Evolutionary conservation across 2,113 vertebrate genomes (phyloP).

Genomic region (Charina bottae): DNA sequence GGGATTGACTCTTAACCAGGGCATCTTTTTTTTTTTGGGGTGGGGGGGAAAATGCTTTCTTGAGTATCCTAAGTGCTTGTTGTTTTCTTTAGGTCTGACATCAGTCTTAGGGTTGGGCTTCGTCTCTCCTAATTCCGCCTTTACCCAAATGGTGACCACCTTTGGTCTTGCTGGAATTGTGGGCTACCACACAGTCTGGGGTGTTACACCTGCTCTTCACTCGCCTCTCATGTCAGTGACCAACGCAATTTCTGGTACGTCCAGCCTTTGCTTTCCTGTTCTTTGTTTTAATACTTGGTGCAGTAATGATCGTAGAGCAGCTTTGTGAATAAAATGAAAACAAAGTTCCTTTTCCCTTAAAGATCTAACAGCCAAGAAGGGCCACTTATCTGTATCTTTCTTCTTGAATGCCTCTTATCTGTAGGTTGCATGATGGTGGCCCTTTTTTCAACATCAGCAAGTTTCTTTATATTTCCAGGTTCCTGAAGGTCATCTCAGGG

Average conservation of each 20-base stretch:
- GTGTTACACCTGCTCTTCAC: slow-evolving; percentile 54
- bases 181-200: slow-evolving; percentile 40
- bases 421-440: neutral
- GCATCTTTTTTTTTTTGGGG: too few species aligned
- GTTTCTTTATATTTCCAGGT: neutral
- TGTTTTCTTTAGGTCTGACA: slow-evolving; percentile 50
- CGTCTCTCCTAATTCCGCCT: slow-evolving; percentile 49
- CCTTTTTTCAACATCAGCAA: neutral
- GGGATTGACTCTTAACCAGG: neutral
- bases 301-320: neutral
- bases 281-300: neutral
- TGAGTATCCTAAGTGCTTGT: neutral
- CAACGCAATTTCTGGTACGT: slow-evolving; percentile 55
- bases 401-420: neutral
- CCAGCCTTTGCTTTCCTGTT: neutral
- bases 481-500: neutral
- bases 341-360: neutral
- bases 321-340: slow-evolving; percentile 13
- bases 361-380: neutral
- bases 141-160: slow-evolving; percentile 55
- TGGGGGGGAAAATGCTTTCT: slow-evolving; percentile 33
- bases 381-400: neutral
- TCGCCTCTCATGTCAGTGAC: slow-evolving; percentile 54
- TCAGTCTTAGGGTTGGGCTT: slow-evolving; percentile 52
- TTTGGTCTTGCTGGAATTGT: slow-evolving; percentile 52